Evolutionary conservation across 2,113 vertebrate species (phyloP), one percentile per base, ranked within the genome.

Genomic region (Lophius piscatorius): DNA sequence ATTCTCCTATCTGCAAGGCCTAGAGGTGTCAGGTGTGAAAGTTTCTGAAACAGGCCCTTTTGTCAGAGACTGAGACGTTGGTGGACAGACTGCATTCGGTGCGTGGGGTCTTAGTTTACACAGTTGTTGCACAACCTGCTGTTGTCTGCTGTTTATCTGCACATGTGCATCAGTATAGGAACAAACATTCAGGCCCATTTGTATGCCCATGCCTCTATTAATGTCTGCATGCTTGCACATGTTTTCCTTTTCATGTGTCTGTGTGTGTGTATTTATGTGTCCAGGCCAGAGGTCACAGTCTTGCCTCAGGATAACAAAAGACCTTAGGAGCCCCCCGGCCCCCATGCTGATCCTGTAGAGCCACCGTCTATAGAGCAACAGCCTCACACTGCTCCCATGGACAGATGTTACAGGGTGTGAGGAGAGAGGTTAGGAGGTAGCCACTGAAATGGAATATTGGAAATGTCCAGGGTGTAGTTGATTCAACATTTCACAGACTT

Each of bases 221-320:
- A 64, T 4, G 29, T 16, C 24, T 39, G 64, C 64, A 65, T 65
- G 31, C 39, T 75, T 67, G 50, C 62, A 49, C 54, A 10, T 21
- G 42, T 52, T 74, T 54, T 54, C 13, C 7, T 39, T 50, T 56
- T 55, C 35, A 18, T 42, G 14, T 42, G 4, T 50, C 2, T 59
- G 7, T 42, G 11, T 56, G 39, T 65, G 46, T 42, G 36, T 58
- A 45, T 77, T 22, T 78, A 50, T 59, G 41, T 59, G 45, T 76
- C 21, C 29, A 61, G 80, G 66, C 83, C 80, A 84, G 36, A 84
- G 84, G 76, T 79, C 65, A 73, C 12, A 59, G 62, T 63, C 56
- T 73, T 70, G 44, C 60, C 67, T 45, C 38, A 63, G 74, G 33
- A 42, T 57, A 82, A 83, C 59, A 77, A 64, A 82, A 66, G 73